Percentiles rank a stretch among this genome's conserved stretches.
Conservation (phyloP, 2,888 invertebrate species). For the Oegoconia quadripuncta region DNA sequence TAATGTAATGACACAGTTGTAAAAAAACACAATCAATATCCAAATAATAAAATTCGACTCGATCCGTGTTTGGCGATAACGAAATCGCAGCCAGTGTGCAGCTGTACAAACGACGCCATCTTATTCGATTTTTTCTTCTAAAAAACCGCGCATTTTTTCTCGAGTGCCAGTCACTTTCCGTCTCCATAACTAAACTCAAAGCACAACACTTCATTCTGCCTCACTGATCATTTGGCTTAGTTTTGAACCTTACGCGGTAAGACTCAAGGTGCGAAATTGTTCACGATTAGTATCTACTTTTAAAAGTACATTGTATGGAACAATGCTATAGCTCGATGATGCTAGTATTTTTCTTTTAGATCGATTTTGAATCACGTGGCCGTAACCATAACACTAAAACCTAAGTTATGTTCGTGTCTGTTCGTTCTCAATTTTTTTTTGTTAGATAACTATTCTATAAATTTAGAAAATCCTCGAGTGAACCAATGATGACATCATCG, state of each 20-base stretch:
- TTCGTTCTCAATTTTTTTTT: too few species aligned
- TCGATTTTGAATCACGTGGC: constrained; percentile 43
- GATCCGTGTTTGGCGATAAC: constrained; percentile 2
- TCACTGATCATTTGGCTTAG: not conserved
- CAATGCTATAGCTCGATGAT: constrained; percentile 28
- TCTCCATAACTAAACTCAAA: constrained; percentile 38
- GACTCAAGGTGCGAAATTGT: not conserved
- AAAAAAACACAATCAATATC: constrained; percentile 21
- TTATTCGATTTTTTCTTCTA: constrained; percentile 26
- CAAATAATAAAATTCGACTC: constrained; percentile 19
- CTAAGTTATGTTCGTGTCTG: too few species aligned
- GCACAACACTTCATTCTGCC: constrained; percentile 1
- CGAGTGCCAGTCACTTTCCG: constrained; percentile 44
- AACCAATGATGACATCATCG: too few species aligned
- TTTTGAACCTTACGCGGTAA: not conserved
- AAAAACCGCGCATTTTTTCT: constrained; percentile 43
- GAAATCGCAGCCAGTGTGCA: not conserved
- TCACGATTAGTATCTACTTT: constrained; percentile 34
- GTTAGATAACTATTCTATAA: too few species aligned
- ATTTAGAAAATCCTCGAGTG: too few species aligned
- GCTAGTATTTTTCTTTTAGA: constrained; percentile 38
- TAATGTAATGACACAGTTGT: constrained; percentile 21
- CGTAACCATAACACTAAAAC: constrained; percentile 25
- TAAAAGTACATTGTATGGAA: constrained; percentile 39
- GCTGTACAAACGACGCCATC: constrained; percentile 5